Percentiles rank a stretch among this genome's conserved stretches.
Conservation (phyloP, 2,888 invertebrate genomes). For the Lasioglossum marginatum region DNA sequence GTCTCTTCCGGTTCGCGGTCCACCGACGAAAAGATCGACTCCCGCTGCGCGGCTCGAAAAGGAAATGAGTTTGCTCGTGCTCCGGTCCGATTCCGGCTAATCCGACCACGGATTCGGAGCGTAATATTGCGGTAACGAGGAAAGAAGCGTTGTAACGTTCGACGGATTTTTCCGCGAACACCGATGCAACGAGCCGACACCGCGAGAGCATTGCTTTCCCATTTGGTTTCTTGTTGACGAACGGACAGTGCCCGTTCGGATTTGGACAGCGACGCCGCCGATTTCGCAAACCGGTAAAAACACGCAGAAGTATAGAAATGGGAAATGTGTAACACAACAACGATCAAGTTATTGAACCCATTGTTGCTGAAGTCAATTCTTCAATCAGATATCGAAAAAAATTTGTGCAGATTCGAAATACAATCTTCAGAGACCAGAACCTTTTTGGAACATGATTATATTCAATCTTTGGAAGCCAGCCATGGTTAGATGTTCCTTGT, state of each 20-base stretch:
- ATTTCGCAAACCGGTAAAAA: background rate
- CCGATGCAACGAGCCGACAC: background rate
- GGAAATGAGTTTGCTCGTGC: constrained; percentile 17
- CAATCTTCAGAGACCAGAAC: no score
- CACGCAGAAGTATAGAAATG: background rate
- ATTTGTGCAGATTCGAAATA: background rate
- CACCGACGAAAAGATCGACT: background rate
- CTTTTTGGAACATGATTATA: no score
- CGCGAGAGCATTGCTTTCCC: background rate
- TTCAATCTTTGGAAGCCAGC: no score
- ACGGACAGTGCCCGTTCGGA: background rate
- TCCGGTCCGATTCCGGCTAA: constrained; percentile 3
- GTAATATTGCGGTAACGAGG: background rate
- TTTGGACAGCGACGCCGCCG: background rate
- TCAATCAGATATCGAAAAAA: background rate
- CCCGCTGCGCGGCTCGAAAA: background rate
- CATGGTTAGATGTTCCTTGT: no score
- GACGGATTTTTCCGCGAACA: background rate
- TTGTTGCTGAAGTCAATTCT: background rate
- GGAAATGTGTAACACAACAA: background rate
- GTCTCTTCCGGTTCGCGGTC: constrained; percentile 46
- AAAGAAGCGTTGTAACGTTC: background rate
- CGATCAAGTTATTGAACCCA: background rate
- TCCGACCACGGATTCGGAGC: background rate
- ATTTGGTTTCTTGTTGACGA: background rate